Evolutionary conservation across 2,797 vertebrate genomes (phyloP), one percentile per base, ranked within the genome.

Genomic region (Danionella dracula): DNA sequence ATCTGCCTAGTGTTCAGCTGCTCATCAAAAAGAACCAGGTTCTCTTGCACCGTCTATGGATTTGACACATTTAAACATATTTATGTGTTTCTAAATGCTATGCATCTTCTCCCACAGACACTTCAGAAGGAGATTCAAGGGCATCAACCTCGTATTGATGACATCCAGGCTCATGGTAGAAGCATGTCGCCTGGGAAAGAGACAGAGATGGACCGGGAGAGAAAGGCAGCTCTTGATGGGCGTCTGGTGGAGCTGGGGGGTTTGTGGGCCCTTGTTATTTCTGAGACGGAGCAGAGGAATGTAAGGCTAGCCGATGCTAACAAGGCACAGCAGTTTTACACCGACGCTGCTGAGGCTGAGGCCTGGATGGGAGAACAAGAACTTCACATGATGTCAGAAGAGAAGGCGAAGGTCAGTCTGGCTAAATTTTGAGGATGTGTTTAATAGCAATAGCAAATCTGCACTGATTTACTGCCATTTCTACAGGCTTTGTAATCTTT

Each of bases 351-450:
- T 0, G 95, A 96, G 73, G 93, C 93, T 0, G 94, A 96, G 77
- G 95, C 94, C 38, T 98, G 95, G 95, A 96, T 97, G 95, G 94
- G 95, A 1, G 94, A 98, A 76, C 93, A 96, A 78, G 95, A 97
- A 79, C 79, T 98, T n/a, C 93, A 98, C 78, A 97, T 98, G 94
- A 94, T 98, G 90, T 91, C 93, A 2, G 94, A 95, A 73, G 95
- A 98, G 80, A 97, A 95, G 70, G 95, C 94, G 17, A 98, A 96
- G 93, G 94, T 96, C 73, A 38, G 81, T 21, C 35, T 37, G 8
- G 34, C 2, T 29, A 20, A 20, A 15, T 8, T 75, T 73, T 6
- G 23, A 27, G 23, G 23, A 27, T 27, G 3, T 27, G 6, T 27
- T 27, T 27, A 27, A 27, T 6, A 27, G 23, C n/a, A n/a, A n/a